Percentiles rank a stretch among this genome's conserved stretches.
These are phyloP conservation scores for Pipistrellus kuhlii DNA, from an alignment of 2,797 vertebrate species.

Conservation along the genomic window DNA sequence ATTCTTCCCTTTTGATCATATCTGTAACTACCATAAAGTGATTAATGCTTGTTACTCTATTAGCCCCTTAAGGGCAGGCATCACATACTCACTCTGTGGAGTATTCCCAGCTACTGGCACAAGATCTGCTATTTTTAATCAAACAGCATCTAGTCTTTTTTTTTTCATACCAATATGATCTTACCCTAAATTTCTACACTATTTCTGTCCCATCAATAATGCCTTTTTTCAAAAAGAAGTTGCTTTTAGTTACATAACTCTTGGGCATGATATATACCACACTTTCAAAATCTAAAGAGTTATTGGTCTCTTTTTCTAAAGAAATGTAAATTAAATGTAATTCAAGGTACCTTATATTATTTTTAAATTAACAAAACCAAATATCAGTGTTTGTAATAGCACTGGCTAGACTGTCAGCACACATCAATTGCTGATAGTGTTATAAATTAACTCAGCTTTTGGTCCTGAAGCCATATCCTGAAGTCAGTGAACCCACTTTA, in stretches of 20 bases:
- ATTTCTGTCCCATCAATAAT: conserved; percentile 19
- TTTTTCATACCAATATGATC: conserved; percentile 40
- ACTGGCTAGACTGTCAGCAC: neutral
- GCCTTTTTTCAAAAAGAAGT: conserved; percentile 42
- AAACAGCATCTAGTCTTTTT: neutral
- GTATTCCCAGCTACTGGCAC: neutral
- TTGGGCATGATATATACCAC: neutral
- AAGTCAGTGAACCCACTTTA: conserved; percentile 21
- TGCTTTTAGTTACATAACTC: conserved; percentile 18
- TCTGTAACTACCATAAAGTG: conserved; percentile 52
- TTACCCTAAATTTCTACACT: conserved; percentile 54
- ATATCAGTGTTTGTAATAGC: conserved; percentile 40
- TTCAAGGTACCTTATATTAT: conserved; percentile 21
- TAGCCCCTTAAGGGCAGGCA: neutral
- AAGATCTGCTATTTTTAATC: conserved; percentile 25
- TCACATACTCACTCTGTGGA: conserved; percentile 16
- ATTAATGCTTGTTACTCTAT: conserved; percentile 35
- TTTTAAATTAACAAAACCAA: conserved; percentile 54
- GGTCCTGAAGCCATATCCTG: conserved; percentile 13
- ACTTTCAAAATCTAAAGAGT: conserved; percentile 40
- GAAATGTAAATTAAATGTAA: conserved; percentile 62
- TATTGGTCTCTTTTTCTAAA: conserved; percentile 44
- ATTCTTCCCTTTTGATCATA: conserved; percentile 39
- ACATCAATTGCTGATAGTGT: conserved; percentile 36
- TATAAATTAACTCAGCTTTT: conserved; percentile 38